Percentiles rank a stretch among this genome's conserved stretches.
Evolutionary conservation across 2,888 invertebrate genomes (phyloP).

Genomic region (Cetonia aurata): DNA sequence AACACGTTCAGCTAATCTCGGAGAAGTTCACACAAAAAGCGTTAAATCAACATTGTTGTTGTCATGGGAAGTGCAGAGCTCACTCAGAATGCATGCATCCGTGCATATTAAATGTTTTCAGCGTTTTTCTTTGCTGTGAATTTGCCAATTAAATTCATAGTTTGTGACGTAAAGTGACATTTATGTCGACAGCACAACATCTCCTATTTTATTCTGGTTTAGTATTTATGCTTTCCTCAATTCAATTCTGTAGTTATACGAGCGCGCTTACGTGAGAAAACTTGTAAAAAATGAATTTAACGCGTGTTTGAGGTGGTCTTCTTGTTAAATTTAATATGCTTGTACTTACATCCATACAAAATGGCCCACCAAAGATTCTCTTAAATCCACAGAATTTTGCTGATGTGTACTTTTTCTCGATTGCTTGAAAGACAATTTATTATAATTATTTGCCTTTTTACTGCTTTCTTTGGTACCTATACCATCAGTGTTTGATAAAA

Average conservation of each 20-base stretch:
- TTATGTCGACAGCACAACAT: slow-evolving; percentile 8
- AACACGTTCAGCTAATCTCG: slow-evolving; percentile 11
- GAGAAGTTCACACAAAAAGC: neutral
- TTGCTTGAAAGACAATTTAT: too few species aligned
- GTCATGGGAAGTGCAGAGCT: neutral
- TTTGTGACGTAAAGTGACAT: neutral
- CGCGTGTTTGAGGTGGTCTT: slow-evolving; percentile 5
- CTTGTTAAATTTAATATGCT: neutral
- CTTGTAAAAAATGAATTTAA: neutral
- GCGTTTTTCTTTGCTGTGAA: neutral
- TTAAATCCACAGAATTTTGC: too few species aligned
- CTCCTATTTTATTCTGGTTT: slow-evolving; percentile 1
- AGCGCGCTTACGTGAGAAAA: neutral
- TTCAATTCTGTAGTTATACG: neutral
- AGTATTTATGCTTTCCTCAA: neutral
- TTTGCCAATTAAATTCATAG: slow-evolving; percentile 3
- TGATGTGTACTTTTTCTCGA: too few species aligned
- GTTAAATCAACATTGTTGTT: neutral
- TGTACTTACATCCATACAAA: too few species aligned
- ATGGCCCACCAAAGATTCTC: too few species aligned
- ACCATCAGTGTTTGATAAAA: too few species aligned
- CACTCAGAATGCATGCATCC: too few species aligned
- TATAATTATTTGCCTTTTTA: too few species aligned
- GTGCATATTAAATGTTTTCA: too few species aligned
- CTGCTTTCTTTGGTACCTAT: too few species aligned